These are phyloP conservation scores for Embidobia sp. DNA, from an alignment of 2,888 invertebrate genomes.

Conservation along the genomic window DNA sequence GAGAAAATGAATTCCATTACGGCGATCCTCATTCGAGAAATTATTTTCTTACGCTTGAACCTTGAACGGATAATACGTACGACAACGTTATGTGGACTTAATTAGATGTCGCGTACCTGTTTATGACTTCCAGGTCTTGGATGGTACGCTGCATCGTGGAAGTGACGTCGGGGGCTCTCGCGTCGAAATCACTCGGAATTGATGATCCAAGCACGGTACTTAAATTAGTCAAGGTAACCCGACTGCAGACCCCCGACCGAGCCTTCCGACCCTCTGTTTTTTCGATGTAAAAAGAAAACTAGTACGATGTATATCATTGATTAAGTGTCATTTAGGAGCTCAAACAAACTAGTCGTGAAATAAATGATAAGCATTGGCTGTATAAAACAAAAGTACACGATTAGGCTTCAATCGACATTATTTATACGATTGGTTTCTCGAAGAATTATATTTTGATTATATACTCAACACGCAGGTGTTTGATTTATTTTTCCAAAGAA, in stretches of 20 bases:
- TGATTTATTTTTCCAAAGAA: conserved; percentile 31
- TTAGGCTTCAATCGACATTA: conserved; percentile 55
- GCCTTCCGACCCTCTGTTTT: conserved; percentile 34
- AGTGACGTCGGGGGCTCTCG: conserved; percentile 39
- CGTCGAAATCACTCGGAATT: conserved; percentile 28
- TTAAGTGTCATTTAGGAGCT: conserved; percentile 61
- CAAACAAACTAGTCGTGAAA: conserved; percentile 61
- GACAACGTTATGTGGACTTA: conserved; percentile 54
- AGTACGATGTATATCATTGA: conserved; percentile 58
- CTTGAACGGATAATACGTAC: conserved; percentile 56
- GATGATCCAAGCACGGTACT: conserved; percentile 51
- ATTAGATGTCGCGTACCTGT: conserved; percentile 53
- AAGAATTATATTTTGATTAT: conserved; percentile 49
- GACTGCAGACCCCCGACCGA: conserved; percentile 29
- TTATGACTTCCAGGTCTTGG: conserved; percentile 21
- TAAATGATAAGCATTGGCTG: conserved; percentile 62
- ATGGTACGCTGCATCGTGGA: conserved; percentile 34
- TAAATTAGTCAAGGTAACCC: conserved; percentile 31
- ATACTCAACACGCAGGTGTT: conserved; percentile 11
- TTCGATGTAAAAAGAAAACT: conserved; percentile 52
- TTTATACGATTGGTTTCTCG: conserved; percentile 43
- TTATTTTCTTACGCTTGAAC: conserved; percentile 64
- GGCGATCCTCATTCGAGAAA: conserved; percentile 57
- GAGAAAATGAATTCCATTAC: conserved; percentile 27
- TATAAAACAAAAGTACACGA: conserved; percentile 58